phyloP scores from a whole-genome alignment of 1,140 invertebrate species.

The Scaptomyza montana region DNA sequence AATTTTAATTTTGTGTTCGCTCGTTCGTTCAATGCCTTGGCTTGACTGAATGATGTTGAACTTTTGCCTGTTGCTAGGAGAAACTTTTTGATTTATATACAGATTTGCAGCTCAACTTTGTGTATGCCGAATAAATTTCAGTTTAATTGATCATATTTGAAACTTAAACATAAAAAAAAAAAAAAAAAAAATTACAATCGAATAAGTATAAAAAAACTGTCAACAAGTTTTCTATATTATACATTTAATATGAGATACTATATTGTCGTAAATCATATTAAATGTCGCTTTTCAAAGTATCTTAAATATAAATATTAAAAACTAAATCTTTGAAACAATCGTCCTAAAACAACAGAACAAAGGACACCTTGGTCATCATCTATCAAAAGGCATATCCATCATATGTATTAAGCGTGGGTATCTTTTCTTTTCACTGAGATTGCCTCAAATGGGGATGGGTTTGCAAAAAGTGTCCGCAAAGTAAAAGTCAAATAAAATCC shows the following conservation, averaged over 20 bases:
- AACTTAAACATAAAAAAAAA: neutral
- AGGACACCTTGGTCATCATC: neutral
- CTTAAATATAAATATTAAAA: conserved; percentile 1
- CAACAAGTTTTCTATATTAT: neutral
- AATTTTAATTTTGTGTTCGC: conserved; percentile 50
- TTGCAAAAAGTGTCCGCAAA: conserved; percentile 33
- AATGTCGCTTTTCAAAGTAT: neutral
- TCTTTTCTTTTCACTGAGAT: conserved; percentile 3
- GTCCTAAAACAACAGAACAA: conserved; percentile 20
- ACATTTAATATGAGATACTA: neutral
- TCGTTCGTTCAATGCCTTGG: no score
- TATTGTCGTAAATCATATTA: neutral
- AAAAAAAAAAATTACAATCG: no score
- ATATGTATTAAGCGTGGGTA: conserved; percentile 7
- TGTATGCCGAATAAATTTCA: conserved; percentile 1
- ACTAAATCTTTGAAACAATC: no score
- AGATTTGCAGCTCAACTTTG: neutral
- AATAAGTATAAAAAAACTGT: no score
- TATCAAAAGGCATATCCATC: conserved; percentile 33
- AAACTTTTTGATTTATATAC: conserved; percentile 21
- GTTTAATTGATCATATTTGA: neutral
- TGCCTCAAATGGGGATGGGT: conserved; percentile 20
- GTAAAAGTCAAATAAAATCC: conserved; percentile 57
- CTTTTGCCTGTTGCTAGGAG: conserved; percentile 34
- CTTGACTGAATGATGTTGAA: conserved; percentile 30